Evolutionary conservation across 2,888 invertebrate genomes (phyloP).

Genomic region (Sicus ferrugineus): DNA sequence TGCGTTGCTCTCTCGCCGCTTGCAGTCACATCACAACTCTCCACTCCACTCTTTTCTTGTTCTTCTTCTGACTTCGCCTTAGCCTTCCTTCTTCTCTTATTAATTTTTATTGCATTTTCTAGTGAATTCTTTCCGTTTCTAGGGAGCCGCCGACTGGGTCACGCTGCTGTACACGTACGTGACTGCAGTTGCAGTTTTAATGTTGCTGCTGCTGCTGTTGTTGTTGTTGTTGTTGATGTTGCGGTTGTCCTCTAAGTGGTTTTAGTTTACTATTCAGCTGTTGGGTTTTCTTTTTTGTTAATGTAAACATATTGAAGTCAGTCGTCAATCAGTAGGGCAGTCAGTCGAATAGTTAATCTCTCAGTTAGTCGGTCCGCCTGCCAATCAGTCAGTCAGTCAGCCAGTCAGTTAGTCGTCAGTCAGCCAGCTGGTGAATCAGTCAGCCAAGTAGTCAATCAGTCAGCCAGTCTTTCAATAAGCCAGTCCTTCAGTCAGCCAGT

Average conservation of each 20-base stretch:
- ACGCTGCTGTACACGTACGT: constrained; percentile 16
- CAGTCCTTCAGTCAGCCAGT: too few relatives aligned
- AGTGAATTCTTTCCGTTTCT: constrained; percentile 26
- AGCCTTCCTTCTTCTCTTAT: not conserved
- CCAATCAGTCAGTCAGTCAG: too few relatives aligned
- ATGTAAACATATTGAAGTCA: not conserved
- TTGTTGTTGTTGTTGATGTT: not conserved
- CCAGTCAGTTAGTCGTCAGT: too few relatives aligned
- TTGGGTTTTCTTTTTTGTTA: not conserved
- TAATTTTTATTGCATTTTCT: not conserved
- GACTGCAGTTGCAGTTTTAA: constrained; percentile 28
- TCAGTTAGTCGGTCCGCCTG: not conserved
- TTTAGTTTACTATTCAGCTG: not conserved
- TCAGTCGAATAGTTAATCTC: not conserved
- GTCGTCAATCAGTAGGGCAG: too few relatives aligned
- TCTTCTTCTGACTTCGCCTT: not conserved
- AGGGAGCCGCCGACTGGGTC: constrained; percentile 28
- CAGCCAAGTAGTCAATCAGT: too few relatives aligned
- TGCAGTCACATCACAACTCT: too few relatives aligned
- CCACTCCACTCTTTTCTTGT: too few relatives aligned
- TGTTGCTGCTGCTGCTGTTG: not conserved
- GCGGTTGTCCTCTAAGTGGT: not conserved
- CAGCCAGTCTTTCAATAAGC: too few relatives aligned
- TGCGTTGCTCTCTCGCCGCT: too few relatives aligned
- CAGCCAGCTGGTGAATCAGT: too few relatives aligned